These are phyloP conservation scores for Tipula vernalis DNA, from an alignment of 2,888 invertebrate genomes.

Conservation along the genomic window DNA sequence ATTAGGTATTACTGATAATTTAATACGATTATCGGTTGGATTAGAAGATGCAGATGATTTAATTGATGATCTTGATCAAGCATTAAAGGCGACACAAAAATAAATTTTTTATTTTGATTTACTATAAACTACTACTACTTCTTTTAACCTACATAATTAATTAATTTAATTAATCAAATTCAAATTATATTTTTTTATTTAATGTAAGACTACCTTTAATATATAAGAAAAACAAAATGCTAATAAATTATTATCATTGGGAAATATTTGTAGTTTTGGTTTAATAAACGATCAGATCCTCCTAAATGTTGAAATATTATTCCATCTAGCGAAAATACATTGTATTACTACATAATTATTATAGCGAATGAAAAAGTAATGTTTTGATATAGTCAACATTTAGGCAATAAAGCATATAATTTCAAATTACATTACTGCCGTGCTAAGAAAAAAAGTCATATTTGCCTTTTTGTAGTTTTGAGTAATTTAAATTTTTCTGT, in stretches of 20 bases:
- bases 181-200: background rate
- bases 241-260: background rate
- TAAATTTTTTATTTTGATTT: background rate
- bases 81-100: slow-evolving; percentile 43
- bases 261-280: background rate
- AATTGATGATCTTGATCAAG: slow-evolving; percentile 69
- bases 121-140: background rate
- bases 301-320: background rate
- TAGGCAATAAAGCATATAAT: no score
- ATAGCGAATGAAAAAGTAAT: no score
- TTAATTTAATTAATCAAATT: background rate
- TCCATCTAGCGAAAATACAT: no score
- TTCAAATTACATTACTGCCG: no score
- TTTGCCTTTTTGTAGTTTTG: no score
- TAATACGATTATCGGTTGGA: slow-evolving; percentile 82
- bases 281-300: background rate
- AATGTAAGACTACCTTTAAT: background rate
- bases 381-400: no score
- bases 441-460: no score
- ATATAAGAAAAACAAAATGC: background rate
- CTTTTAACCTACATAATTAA: background rate
- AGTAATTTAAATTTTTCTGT: no score
- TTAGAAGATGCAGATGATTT: slow-evolving; percentile 80
- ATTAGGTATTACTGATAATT: slow-evolving; percentile 70
- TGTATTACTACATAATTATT: no score